Conservation (phyloP, 2,113 vertebrate genomes). For the Laterallus jamaicensis region DNA sequence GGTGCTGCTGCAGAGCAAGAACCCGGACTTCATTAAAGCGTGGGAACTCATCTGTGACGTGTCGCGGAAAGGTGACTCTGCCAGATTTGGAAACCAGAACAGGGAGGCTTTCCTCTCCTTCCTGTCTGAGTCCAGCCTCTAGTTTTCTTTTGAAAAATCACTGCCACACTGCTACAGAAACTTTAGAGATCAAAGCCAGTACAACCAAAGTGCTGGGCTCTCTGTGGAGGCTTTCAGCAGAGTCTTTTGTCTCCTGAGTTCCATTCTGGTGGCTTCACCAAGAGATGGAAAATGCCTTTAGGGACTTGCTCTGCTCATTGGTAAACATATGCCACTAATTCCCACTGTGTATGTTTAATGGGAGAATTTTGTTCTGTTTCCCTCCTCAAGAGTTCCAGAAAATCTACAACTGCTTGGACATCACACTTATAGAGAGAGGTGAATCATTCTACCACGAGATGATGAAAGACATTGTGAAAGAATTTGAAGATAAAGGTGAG, state of each 20-base stretch:
- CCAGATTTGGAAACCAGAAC: neutral
- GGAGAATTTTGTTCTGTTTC: neutral
- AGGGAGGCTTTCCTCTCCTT: neutral
- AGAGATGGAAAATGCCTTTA: neutral
- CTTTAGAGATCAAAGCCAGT: neutral
- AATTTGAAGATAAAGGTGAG: slow-evolving; percentile 86
- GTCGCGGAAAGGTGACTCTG: slow-evolving; percentile 84
- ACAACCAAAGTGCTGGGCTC: neutral
- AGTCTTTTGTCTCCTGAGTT: neutral
- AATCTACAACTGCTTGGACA: slow-evolving; percentile 89
- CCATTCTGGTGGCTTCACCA: neutral
- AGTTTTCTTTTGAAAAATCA: neutral
- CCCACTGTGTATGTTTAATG: neutral
- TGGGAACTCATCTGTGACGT: slow-evolving; percentile 97
- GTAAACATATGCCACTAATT: neutral
- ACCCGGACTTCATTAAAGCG: slow-evolving; percentile 88
- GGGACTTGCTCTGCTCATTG: neutral
- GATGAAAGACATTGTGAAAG: slow-evolving; percentile 88
- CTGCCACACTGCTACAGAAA: neutral
- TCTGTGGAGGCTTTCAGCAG: neutral
- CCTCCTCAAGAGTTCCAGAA: slow-evolving; percentile 88
- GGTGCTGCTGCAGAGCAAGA: slow-evolving; percentile 93
- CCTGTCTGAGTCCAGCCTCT: neutral
- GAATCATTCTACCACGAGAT: slow-evolving; percentile 93
- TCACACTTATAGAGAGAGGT: slow-evolving; percentile 86